Percentiles rank a stretch among this genome's conserved stretches.
phyloP scores from a whole-genome alignment of 2,797 vertebrate species.

The Bradypus variegatus region DNA sequence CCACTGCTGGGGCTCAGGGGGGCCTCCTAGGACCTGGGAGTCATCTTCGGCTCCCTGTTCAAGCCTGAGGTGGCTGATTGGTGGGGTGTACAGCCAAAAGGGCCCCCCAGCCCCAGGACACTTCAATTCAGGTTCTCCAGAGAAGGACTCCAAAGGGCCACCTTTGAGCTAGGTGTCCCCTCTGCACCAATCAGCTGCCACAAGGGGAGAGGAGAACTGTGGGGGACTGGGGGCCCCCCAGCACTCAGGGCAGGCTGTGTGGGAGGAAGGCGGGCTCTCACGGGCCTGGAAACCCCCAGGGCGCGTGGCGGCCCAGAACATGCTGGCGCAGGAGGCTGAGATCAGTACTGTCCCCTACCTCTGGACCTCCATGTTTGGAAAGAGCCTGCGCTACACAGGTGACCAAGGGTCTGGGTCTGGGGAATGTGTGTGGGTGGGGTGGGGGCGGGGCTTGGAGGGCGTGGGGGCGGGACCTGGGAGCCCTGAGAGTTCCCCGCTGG shows the following conservation, averaged over 20 bases:
- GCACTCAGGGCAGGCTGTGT: background rate
- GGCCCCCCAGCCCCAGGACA: background rate
- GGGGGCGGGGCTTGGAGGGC: background rate
- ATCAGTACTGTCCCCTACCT: conserved; percentile 93
- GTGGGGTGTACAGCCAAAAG: background rate
- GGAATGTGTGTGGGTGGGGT: background rate
- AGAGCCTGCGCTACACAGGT: conserved; percentile 95
- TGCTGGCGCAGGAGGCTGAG: conserved; percentile 88
- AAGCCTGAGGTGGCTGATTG: background rate
- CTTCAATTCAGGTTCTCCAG: background rate
- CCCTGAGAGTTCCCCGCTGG: background rate
- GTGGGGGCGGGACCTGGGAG: background rate
- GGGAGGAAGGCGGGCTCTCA: background rate
- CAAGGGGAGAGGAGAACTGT: background rate
- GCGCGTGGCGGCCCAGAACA: conserved; percentile 89
- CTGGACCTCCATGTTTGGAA: conserved; percentile 98
- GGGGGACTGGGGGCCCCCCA: background rate
- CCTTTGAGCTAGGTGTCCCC: background rate
- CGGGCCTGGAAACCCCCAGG: conserved; percentile 71
- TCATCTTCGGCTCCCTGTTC: background rate
- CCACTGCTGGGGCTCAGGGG: background rate
- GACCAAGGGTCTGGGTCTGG: background rate
- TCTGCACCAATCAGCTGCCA: background rate
- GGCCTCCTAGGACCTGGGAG: background rate
- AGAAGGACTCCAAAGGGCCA: background rate